Evolutionary conservation across 2,888 invertebrate genomes (phyloP).

Genomic region (Physocephala rufipes): DNA sequence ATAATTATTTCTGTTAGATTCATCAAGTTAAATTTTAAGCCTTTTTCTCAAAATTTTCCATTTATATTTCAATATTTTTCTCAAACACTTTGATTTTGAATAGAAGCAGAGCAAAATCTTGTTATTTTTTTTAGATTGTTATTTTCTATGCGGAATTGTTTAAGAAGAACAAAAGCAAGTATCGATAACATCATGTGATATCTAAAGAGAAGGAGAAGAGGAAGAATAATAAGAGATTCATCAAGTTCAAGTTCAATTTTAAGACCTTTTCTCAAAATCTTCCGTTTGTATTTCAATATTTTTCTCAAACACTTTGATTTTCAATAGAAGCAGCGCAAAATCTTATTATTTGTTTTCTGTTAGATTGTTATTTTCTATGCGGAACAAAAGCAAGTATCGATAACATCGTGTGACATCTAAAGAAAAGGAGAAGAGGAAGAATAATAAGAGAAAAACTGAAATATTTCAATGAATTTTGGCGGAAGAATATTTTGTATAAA

Average conservation of each 20-base stretch:
- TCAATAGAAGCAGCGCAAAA: not conserved
- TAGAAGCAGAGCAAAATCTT: not conserved
- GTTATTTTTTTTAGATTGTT: not conserved
- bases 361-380: not conserved
- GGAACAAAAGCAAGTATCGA: not conserved
- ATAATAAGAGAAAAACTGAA: too few relatives aligned
- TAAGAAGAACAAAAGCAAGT: not conserved
- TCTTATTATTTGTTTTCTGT: not conserved
- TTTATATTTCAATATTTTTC: too few relatives aligned
- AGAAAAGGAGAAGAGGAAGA: not conserved
- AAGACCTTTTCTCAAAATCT: not conserved
- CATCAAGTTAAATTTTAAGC: conserved; percentile 11
- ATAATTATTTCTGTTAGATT: conserved; percentile 2
- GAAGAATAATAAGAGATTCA: not conserved
- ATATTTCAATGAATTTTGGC: not conserved
- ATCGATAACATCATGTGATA: not conserved
- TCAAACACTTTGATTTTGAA: too few relatives aligned
- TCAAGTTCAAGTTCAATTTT: conserved; percentile 14
- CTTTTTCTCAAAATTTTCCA: not conserved
- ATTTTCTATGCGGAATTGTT: not conserved
- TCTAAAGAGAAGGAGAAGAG: not conserved
- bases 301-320: too few relatives aligned
- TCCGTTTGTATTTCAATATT: not conserved
- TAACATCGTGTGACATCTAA: not conserved
- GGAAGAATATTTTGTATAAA: not conserved